Conservation (phyloP, 2,797 vertebrate species). For the Brotula barbata region DNA sequence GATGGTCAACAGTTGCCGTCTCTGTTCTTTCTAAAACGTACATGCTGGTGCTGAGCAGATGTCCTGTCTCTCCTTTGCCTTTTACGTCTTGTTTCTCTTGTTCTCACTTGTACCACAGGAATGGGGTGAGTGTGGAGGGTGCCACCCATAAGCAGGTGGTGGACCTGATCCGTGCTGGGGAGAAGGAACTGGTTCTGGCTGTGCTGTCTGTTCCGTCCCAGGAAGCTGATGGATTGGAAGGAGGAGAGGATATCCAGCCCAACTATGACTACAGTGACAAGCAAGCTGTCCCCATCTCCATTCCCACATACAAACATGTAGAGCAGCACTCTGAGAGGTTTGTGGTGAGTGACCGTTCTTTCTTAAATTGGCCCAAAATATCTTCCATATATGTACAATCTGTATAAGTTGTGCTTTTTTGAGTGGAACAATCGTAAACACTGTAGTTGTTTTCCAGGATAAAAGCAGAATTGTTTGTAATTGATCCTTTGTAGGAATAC, state of each 20-base stretch:
- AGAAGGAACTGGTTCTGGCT: conserved; percentile 92
- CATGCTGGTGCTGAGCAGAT: too few relatives aligned
- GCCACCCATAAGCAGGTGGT: conserved; percentile 98
- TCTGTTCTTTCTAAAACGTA: too few relatives aligned
- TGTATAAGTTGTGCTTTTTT: too few relatives aligned
- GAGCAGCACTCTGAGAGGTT: conserved; percentile 96
- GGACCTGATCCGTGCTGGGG: conserved; percentile 95
- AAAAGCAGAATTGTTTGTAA: too few relatives aligned
- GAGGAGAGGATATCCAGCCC: conserved; percentile 87
- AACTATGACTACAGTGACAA: conserved; percentile 97
- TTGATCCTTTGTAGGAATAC: too few relatives aligned
- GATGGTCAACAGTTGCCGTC: too few relatives aligned
- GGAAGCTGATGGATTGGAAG: conserved; percentile 90
- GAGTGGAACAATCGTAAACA: not conserved
- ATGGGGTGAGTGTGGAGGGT: conserved; percentile 93
- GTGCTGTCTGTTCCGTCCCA: conserved; percentile 93
- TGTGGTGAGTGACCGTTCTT: conserved; percentile 88
- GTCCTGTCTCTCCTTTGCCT: not conserved
- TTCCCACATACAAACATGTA: conserved; percentile 96
- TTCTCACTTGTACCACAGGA: conserved; percentile 72
- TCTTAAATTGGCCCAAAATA: too few relatives aligned
- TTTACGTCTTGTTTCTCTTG: not conserved
- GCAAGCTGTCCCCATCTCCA: conserved; percentile 95
- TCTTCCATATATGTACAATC: too few relatives aligned
- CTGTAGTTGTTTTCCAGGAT: not conserved